A percentile compares a stretch with the other conserved stretches of the same genome.
Evolutionary conservation across 2,113 vertebrate genomes (phyloP).

Genomic region (Diadophis punctatus): DNA sequence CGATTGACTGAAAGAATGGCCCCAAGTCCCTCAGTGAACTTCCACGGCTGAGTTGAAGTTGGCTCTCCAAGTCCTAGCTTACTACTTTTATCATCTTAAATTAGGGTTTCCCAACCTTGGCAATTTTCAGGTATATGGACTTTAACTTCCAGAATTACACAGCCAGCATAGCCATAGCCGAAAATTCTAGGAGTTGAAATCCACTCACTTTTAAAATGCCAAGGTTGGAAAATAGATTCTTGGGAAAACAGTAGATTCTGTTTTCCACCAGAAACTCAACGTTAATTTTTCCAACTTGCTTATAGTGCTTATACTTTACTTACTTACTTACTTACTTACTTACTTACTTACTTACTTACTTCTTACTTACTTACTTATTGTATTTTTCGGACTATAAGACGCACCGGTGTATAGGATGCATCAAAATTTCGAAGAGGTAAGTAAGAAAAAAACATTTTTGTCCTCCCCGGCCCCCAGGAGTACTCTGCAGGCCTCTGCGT

Average conservation of each 20-base stretch:
- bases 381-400: too few species aligned
- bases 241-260: not conserved
- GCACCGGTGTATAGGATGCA: too few species aligned
- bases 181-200: not conserved
- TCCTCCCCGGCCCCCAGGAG: too few species aligned
- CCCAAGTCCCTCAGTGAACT: not conserved
- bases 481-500: too few species aligned
- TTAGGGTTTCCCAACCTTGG: not conserved
- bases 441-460: too few species aligned
- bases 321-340: not conserved
- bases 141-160: not conserved
- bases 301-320: not conserved
- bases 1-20: not conserved
- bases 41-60: not conserved
- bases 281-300: not conserved
- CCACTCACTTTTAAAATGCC: not conserved
- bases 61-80: not conserved
- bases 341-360: not conserved
- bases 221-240: not conserved
- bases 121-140: not conserved
- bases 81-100: not conserved
- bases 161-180: not conserved
- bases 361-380: not conserved
- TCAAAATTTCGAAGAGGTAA: too few species aligned
- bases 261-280: not conserved